Conservation (phyloP, 2,797 vertebrate species). For the Molothrus aeneus region DNA sequence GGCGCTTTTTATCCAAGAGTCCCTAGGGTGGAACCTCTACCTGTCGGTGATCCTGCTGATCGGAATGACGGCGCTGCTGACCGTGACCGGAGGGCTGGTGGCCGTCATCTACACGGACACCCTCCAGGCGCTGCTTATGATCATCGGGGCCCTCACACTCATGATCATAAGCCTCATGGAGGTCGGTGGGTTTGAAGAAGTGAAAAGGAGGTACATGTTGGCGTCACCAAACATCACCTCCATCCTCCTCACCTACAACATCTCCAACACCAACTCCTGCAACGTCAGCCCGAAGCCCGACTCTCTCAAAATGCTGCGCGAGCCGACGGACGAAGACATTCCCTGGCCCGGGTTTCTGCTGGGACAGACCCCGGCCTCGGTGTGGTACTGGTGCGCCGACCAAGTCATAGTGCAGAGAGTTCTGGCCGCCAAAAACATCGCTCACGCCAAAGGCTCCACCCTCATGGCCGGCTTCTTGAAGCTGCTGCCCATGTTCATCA, state of each 20-base stretch:
- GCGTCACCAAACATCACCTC: slow-evolving; percentile 91
- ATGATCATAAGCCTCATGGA: slow-evolving; percentile 90
- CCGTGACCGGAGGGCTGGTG: slow-evolving; percentile 93
- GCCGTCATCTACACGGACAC: slow-evolving; percentile 98
- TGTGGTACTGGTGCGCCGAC: slow-evolving; percentile 99
- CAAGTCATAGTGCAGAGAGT: slow-evolving; percentile 99
- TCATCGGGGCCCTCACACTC: slow-evolving; percentile 91
- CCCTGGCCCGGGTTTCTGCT: slow-evolving; percentile 97
- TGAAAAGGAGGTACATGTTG: slow-evolving; percentile 93
- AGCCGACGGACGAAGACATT: slow-evolving; percentile 91
- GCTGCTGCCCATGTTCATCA: slow-evolving; percentile 96
- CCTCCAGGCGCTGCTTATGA: slow-evolving; percentile 97
- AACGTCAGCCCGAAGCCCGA: slow-evolving; percentile 89
- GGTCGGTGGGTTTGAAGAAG: slow-evolving; percentile 93
- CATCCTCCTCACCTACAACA: slow-evolving; percentile 87
- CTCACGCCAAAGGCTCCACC: slow-evolving; percentile 93
- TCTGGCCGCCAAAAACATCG: slow-evolving; percentile 94
- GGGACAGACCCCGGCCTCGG: slow-evolving; percentile 95
- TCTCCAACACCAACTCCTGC: slow-evolving; percentile 88
- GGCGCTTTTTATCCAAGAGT: slow-evolving; percentile 98
- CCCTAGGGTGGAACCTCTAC: slow-evolving; percentile 97
- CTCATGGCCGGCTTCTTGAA: slow-evolving; percentile 97
- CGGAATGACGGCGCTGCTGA: slow-evolving; percentile 93
- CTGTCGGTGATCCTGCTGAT: slow-evolving; percentile 94
- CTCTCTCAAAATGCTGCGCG: slow-evolving; percentile 88